Evolutionary conservation across 2,888 invertebrate species (phyloP).

Genomic region (Synanthedon tipuliformis): DNA sequence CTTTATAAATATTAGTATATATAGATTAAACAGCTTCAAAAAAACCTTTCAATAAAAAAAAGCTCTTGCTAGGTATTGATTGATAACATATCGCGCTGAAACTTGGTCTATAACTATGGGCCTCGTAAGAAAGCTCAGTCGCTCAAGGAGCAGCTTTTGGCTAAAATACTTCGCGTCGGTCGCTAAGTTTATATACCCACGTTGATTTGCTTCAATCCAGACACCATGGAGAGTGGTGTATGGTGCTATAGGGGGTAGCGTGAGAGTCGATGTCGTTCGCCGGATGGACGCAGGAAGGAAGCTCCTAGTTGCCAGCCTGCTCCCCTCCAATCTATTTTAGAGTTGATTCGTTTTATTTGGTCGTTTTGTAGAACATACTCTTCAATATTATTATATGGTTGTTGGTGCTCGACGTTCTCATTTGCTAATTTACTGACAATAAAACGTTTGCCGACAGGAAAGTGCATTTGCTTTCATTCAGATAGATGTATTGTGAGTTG

Average conservation of each 20-base stretch:
- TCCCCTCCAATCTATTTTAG: conserved; percentile 67
- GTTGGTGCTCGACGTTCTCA: neutral
- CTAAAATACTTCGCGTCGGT: neutral
- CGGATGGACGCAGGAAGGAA: conserved; percentile 69
- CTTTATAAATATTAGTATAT: too few relatives aligned
- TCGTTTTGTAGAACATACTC: conserved; percentile 35
- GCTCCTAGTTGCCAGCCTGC: conserved; percentile 62
- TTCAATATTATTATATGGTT: conserved; percentile 9
- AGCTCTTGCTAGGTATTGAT: too few relatives aligned
- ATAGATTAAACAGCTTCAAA: too few relatives aligned
- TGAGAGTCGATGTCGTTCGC: conserved; percentile 63
- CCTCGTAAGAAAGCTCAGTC: too few relatives aligned
- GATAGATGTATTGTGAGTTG: too few relatives aligned
- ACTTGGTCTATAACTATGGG: too few relatives aligned
- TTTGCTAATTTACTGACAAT: neutral
- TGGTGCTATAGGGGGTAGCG: conserved; percentile 41
- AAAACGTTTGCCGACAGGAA: neutral
- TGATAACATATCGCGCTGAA: too few relatives aligned
- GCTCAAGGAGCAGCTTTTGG: too few relatives aligned
- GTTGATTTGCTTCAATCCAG: conserved; percentile 4
- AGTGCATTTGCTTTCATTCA: too few relatives aligned
- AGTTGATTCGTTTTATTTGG: conserved; percentile 40
- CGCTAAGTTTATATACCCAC: neutral
- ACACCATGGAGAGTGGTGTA: conserved; percentile 4
- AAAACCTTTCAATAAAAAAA: too few relatives aligned